Conservation (phyloP, 2,797 vertebrate species). For the Muscicapa striata region DNA sequence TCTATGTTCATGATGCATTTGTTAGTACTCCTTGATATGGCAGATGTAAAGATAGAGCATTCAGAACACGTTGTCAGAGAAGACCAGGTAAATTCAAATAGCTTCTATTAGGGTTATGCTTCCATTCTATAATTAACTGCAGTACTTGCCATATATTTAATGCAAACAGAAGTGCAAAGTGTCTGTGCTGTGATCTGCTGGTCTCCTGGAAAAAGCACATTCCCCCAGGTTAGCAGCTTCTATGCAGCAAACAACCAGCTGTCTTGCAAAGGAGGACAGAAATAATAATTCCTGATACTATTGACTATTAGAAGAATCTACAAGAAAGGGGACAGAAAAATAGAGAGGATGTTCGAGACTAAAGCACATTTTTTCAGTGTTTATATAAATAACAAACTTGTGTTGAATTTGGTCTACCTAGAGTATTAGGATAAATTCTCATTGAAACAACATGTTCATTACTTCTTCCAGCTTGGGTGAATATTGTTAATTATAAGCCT, state of each 20-base stretch:
- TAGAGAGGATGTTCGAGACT: neutral
- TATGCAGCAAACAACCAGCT: neutral
- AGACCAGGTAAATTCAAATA: conserved; percentile 35
- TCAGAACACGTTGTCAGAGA: neutral
- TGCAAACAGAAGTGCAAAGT: neutral
- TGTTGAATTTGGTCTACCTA: neutral
- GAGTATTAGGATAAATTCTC: neutral
- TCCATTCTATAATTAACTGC: conserved; percentile 21
- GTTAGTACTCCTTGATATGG: neutral
- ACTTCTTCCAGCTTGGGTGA: neutral
- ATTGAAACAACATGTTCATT: neutral
- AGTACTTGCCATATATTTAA: neutral
- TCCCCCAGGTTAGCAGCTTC: neutral
- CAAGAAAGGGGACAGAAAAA: neutral
- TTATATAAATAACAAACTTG: neutral
- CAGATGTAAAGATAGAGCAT: neutral
- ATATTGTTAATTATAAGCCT: neutral
- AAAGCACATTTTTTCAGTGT: neutral
- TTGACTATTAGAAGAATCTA: neutral
- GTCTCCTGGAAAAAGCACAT: neutral
- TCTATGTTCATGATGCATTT: neutral
- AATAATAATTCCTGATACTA: neutral
- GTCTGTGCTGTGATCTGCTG: conserved; percentile 13
- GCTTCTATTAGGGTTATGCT: neutral
- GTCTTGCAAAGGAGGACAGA: neutral